A percentile compares a stretch with the other conserved stretches of the same genome.
These are phyloP conservation scores for Platycheirus rosarum DNA, from an alignment of 2,888 invertebrate genomes.

Conservation along the genomic window DNA sequence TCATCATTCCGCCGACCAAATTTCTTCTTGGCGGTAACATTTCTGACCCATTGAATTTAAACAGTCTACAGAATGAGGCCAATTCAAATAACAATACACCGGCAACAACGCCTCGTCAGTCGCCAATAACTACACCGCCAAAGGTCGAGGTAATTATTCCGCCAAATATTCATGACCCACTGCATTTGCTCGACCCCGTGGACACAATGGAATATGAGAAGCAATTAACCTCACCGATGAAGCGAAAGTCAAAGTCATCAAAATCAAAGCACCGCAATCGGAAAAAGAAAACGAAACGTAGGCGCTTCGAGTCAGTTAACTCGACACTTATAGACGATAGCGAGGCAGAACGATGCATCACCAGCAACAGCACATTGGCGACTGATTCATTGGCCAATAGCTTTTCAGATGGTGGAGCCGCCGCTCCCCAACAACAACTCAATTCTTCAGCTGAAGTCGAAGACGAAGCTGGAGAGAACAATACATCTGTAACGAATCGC, in stretches of 20 bases:
- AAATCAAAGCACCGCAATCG: conserved; percentile 85
- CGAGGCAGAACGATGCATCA: conserved; percentile 82
- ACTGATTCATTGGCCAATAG: conserved; percentile 57
- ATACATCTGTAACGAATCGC: conserved; percentile 22
- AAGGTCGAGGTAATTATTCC: conserved; percentile 96
- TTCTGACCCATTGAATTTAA: conserved; percentile 96
- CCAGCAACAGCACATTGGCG: conserved; percentile 67
- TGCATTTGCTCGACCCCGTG: conserved; percentile 91
- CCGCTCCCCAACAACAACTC: conserved; percentile 39
- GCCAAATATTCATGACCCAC: conserved; percentile 94
- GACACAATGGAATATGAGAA: conserved; percentile 93
- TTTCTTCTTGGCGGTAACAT: conserved; percentile 96
- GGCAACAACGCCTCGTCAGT: conserved; percentile 93
- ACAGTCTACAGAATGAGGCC: conserved; percentile 93
- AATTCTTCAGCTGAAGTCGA: conserved; percentile 66
- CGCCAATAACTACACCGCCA: conserved; percentile 82
- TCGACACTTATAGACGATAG: conserved; percentile 78
- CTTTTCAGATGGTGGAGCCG: conserved; percentile 40
- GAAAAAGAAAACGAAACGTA: conserved; percentile 84
- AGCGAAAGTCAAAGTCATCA: conserved; percentile 82
- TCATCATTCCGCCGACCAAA: conserved; percentile 94
- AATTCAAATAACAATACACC: conserved; percentile 89
- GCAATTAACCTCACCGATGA: conserved; percentile 88
- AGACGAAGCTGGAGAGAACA: conserved; percentile 51
- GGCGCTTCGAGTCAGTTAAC: conserved; percentile 79